phyloP scores from a whole-genome alignment of 2,888 invertebrate genomes.

The Ernsta delagoae region DNA sequence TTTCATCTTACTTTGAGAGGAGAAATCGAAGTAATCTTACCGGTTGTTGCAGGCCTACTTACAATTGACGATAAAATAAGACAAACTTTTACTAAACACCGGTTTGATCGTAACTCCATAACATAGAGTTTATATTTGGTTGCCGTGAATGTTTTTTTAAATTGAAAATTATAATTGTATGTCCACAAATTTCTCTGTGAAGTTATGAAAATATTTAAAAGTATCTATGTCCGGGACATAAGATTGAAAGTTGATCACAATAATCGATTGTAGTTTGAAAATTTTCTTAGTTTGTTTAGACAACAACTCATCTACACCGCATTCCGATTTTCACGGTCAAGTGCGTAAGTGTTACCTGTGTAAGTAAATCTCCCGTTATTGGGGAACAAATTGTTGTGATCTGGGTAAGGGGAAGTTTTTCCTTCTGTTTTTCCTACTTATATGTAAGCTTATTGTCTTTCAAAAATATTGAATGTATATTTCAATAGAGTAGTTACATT shows the following conservation, averaged over 20 bases:
- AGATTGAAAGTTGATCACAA: constrained; percentile 47
- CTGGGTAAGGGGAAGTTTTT: too few species aligned
- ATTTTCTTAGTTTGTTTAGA: constrained; percentile 43
- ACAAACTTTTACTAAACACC: background rate
- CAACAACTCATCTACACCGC: constrained; percentile 56
- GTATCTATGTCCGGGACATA: constrained; percentile 31
- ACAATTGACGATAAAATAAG: constrained; percentile 22
- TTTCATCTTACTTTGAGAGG: background rate
- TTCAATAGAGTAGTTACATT: too few species aligned
- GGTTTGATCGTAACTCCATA: background rate
- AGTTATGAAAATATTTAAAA: constrained; percentile 2
- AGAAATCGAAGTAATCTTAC: constrained; percentile 21
- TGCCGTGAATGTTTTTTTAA: background rate
- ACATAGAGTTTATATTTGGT: constrained; percentile 4
- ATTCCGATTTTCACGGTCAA: constrained; percentile 71
- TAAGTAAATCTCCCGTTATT: constrained; percentile 40
- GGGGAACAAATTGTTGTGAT: too few species aligned
- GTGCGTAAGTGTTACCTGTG: constrained; percentile 64
- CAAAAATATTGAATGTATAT: too few species aligned
- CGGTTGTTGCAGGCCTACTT: constrained; percentile 19
- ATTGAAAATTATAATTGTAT: background rate
- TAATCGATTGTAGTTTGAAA: constrained; percentile 21
- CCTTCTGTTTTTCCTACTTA: too few species aligned
- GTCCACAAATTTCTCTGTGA: constrained; percentile 18
- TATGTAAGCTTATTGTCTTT: too few species aligned